These are phyloP conservation scores for Apoda limacodes DNA, from an alignment of 2,888 invertebrate species.

Conservation along the genomic window DNA sequence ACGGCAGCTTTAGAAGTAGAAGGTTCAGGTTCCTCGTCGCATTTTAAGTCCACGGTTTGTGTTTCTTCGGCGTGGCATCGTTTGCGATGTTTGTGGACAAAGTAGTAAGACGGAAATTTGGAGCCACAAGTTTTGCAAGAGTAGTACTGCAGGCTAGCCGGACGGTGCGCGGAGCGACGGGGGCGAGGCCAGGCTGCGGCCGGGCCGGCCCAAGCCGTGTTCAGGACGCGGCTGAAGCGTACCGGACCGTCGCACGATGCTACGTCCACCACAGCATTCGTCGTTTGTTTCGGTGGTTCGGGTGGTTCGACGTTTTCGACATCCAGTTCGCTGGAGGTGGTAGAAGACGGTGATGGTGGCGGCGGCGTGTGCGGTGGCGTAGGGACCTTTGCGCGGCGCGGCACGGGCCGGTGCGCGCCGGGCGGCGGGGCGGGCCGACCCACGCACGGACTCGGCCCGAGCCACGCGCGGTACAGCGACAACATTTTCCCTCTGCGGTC, in stretches of 20 bases:
- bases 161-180: constrained; percentile 85
- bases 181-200: constrained; percentile 79
- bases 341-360: constrained; percentile 47
- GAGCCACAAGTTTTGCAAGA: constrained; percentile 94
- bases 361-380: constrained; percentile 42
- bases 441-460: constrained; percentile 59
- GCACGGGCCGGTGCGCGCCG: constrained; percentile 58
- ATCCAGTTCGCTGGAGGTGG: constrained; percentile 55
- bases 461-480: constrained; percentile 65
- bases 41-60: constrained; percentile 20
- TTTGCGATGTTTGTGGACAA: constrained; percentile 92
- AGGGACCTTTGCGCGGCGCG: constrained; percentile 44
- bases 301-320: constrained; percentile 49
- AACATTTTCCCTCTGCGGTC: constrained; percentile 40
- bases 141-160: constrained; percentile 88
- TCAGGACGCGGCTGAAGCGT: constrained; percentile 83
- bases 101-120: constrained; percentile 94
- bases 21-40: constrained; percentile 30
- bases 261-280: constrained; percentile 79
- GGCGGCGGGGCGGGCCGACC: constrained; percentile 57
- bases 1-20: constrained; percentile 38
- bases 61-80: constrained; percentile 80
- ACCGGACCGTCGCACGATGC: constrained; percentile 94
- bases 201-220: constrained; percentile 77
- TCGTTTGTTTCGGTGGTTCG: constrained; percentile 29